phyloP scores from a whole-genome alignment of 2,888 invertebrate species.

The Drosophila acutilabella region DNA sequence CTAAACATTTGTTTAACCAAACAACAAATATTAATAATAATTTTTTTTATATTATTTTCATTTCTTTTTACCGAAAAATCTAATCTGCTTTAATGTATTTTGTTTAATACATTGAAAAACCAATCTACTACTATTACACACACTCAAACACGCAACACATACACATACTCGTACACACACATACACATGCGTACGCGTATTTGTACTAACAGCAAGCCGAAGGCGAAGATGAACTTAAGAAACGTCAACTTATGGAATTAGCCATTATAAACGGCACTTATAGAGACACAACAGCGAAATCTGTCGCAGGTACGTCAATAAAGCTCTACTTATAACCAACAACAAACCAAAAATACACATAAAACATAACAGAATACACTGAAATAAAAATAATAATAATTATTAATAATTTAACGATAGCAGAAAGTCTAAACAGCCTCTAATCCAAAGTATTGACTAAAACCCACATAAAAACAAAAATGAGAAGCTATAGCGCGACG shows the following conservation, averaged over 20 bases:
- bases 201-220: constrained; percentile 93
- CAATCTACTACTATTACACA: constrained; percentile 45
- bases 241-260: constrained; percentile 99
- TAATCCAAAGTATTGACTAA: constrained; percentile 56
- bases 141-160: constrained; percentile 36
- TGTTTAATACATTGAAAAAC: constrained; percentile 75
- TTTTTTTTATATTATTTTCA: constrained; percentile 65
- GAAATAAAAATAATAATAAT: constrained; percentile 3
- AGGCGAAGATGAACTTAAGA: constrained; percentile 99
- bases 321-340: constrained; percentile 44
- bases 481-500: constrained; percentile 2
- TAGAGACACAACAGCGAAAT: constrained; percentile 96
- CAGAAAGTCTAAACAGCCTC: constrained; percentile 33
- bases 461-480: constrained; percentile 15
- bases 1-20: constrained; percentile 65
- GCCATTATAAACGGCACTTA: constrained; percentile 99
- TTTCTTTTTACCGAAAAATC: constrained; percentile 64
- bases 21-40: constrained; percentile 64
- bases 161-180: constrained; percentile 43
- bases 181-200: constrained; percentile 50
- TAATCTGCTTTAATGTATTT: constrained; percentile 79
- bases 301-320: constrained; percentile 90
- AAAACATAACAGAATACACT: constrained; percentile 8
- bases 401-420: constrained; percentile 37
- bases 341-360: constrained; percentile 14